A percentile compares a stretch with the other conserved stretches of the same genome.
Conservation (phyloP, 1,140 invertebrate genomes). For the Drosophila novamexicana region DNA sequence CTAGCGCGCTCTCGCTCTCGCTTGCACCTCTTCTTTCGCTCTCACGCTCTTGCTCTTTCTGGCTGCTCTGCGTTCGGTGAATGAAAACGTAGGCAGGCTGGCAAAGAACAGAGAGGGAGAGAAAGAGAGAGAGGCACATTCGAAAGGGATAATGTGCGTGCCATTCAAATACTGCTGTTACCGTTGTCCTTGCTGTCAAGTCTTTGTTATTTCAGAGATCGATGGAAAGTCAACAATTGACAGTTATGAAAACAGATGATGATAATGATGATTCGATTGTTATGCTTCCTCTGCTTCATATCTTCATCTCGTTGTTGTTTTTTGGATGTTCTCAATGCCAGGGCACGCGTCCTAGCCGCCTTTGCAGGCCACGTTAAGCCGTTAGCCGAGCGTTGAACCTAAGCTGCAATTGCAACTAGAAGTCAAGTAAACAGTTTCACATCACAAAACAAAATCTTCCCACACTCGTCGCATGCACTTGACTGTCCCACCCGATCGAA, state of each 20-base stretch:
- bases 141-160: conserved; percentile 44
- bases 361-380: conserved; percentile 31
- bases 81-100: conserved; percentile 23
- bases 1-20: conserved; percentile 20
- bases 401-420: conserved; percentile 4
- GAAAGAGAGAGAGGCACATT: conserved; percentile 6
- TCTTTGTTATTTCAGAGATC: conserved; percentile 52
- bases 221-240: conserved; percentile 78
- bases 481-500: conserved; percentile 42
- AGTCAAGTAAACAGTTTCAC: conserved; percentile 37
- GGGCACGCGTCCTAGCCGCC: conserved; percentile 14
- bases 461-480: conserved; percentile 62
- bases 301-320: conserved; percentile 1
- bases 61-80: conserved; percentile 3
- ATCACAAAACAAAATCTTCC: conserved; percentile 59
- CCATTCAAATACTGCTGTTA: conserved; percentile 32
- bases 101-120: conserved; percentile 6
- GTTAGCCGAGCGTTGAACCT: conserved; percentile 28
- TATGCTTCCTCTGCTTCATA: conserved; percentile 18
- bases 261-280: conserved; percentile 44
- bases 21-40: not conserved
- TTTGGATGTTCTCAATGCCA: not conserved
- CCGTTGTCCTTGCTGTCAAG: conserved; percentile 36
- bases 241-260: conserved; percentile 81
- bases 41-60: not conserved